Conservation (phyloP, 2,113 vertebrate species). For the Odontesthes bonariensis region DNA sequence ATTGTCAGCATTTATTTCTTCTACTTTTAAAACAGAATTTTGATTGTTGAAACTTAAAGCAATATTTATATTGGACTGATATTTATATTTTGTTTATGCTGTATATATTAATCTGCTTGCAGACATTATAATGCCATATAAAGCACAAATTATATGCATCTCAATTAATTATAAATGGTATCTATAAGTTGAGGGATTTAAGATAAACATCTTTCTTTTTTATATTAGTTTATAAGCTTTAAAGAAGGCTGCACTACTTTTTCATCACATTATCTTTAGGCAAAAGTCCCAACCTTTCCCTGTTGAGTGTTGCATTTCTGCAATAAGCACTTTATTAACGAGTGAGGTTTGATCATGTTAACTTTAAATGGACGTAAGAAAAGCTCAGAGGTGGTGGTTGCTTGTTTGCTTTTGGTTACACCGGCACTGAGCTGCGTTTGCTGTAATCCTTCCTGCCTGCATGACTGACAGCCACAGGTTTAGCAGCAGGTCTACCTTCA, state of each 20-base stretch:
- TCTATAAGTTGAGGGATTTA: not conserved
- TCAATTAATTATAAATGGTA: not conserved
- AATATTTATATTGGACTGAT: no score
- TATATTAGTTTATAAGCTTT: no score
- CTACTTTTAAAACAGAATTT: not conserved
- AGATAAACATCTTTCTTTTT: not conserved
- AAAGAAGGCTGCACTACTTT: not conserved
- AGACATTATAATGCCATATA: not conserved
- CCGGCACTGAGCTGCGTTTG: slow-evolving; percentile 31
- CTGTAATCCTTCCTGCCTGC: slow-evolving; percentile 37
- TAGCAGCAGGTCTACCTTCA: slow-evolving; percentile 56
- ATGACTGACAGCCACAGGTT: slow-evolving; percentile 77
- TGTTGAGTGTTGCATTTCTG: not conserved
- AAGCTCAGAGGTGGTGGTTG: slow-evolving; percentile 8
- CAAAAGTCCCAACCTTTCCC: not conserved
- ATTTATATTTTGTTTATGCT: no score
- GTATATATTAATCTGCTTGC: not conserved
- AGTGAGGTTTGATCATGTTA: not conserved
- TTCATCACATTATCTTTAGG: not conserved
- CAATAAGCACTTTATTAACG: not conserved
- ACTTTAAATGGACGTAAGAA: not conserved
- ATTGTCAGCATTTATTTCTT: not conserved
- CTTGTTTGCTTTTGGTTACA: slow-evolving; percentile 56
- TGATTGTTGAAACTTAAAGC: fast-evolving
- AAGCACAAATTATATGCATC: not conserved